phyloP scores from a whole-genome alignment of 2,113 vertebrate genomes.

The Eurystomus gularis region DNA sequence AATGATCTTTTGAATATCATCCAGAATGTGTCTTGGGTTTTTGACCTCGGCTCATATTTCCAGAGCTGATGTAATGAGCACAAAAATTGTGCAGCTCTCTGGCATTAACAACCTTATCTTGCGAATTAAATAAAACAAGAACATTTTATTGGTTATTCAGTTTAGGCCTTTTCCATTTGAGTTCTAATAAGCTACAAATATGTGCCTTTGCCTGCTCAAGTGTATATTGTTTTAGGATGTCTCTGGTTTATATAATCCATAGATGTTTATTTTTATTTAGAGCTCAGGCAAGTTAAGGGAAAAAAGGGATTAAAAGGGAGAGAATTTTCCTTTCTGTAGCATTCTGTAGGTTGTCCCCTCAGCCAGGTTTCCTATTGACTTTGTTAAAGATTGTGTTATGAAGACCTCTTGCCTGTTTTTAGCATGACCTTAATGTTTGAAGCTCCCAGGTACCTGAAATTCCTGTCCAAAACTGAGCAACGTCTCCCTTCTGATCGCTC shows the following conservation, averaged over 20 bases:
- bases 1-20: background rate
- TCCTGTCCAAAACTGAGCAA: background rate
- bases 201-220: background rate
- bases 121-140: constrained; percentile 21
- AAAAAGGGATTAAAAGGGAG: background rate
- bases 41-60: background rate
- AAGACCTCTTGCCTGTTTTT: background rate
- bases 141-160: background rate
- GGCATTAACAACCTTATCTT: background rate
- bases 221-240: background rate
- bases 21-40: background rate
- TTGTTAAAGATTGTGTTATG: background rate
- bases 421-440: background rate
- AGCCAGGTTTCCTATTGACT: background rate
- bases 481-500: background rate
- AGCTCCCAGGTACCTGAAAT: background rate
- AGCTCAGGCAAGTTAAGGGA: background rate
- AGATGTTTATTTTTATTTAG: background rate
- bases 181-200: background rate
- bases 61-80: background rate
- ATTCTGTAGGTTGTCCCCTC: background rate
- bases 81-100: background rate
- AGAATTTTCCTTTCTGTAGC: background rate
- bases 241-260: background rate
- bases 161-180: background rate